Conservation (phyloP, 2,888 invertebrate species). For the Euzophera pinguis region DNA sequence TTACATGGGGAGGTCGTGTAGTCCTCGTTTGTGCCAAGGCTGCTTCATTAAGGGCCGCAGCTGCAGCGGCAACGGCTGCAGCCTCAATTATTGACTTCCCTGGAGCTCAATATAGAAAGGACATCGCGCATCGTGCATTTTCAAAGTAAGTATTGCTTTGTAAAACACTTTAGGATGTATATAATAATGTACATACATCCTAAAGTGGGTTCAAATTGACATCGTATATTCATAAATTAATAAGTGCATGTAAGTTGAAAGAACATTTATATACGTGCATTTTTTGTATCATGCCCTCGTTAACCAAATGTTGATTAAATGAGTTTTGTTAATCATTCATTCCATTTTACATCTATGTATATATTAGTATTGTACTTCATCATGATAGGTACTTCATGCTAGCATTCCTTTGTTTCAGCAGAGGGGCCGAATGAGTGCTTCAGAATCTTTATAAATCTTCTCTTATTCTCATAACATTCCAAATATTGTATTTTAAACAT, state of each 20-base stretch:
- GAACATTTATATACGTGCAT: too few species aligned
- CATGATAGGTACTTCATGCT: constrained; percentile 2
- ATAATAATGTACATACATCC: too few species aligned
- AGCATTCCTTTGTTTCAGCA: constrained; percentile 42
- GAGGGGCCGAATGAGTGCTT: constrained; percentile 27
- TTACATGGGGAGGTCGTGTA: constrained; percentile 95
- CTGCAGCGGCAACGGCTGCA: constrained; percentile 85
- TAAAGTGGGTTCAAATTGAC: too few species aligned
- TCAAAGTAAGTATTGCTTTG: constrained; percentile 80
- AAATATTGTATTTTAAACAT: neutral
- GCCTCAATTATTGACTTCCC: constrained; percentile 89
- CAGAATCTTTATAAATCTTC: constrained; percentile 11
- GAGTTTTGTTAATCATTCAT: too few species aligned
- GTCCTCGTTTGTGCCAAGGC: constrained; percentile 87
- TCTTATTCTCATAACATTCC: constrained; percentile 6
- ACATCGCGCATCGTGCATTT: constrained; percentile 94
- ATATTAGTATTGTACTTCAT: neutral
- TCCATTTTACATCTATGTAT: neutral
- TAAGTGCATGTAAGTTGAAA: too few species aligned
- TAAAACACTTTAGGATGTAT: too few species aligned
- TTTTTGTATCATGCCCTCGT: too few species aligned
- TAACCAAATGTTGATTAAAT: too few species aligned
- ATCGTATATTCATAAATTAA: too few species aligned
- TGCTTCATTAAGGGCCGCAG: constrained; percentile 84
- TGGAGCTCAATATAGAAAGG: constrained; percentile 91